Evolutionary conservation across 1,140 invertebrate species (phyloP).

Genomic region (Aphaenogaster floridana): DNA sequence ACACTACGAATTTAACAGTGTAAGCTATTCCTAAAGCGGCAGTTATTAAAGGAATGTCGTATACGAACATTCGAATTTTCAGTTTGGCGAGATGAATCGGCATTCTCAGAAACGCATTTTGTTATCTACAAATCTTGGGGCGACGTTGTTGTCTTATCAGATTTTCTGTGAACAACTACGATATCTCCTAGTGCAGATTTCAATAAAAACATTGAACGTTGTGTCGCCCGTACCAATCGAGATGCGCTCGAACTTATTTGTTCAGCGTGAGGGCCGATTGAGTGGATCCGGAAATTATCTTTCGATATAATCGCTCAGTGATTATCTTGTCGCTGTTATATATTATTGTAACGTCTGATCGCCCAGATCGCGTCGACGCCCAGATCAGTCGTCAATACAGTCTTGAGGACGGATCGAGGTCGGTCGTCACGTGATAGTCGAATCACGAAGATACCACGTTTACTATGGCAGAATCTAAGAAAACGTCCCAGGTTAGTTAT

Average conservation of each 20-base stretch:
- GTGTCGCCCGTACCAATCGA: not conserved
- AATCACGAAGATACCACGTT: not conserved
- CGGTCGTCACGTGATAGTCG: not conserved
- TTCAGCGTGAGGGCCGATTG: not conserved
- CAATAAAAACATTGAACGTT: slow-evolving; percentile 25
- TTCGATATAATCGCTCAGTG: slow-evolving; percentile 62
- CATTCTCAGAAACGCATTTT: not conserved
- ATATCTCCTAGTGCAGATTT: not conserved
- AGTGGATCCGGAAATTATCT: slow-evolving; percentile 32
- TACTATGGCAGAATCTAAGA: slow-evolving; percentile 8
- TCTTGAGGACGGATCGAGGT: not conserved
- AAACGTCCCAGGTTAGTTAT: slow-evolving; percentile 12
- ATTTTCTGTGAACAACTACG: not conserved
- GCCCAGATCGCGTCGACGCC: not conserved
- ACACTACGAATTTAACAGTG: too few species aligned
- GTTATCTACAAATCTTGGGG: slow-evolving; percentile 17
- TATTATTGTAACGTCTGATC: slow-evolving; percentile 1
- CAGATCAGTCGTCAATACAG: not conserved
- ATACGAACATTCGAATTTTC: not conserved
- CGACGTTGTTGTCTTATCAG: slow-evolving; percentile 17
- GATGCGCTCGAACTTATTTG: slow-evolving; percentile 36
- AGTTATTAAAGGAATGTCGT: not conserved
- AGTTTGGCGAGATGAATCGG: not conserved
- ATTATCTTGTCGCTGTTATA: slow-evolving; percentile 53
- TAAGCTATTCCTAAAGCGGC: not conserved